A percentile compares a stretch with the other conserved stretches of the same genome.
Evolutionary conservation across 2,888 invertebrate species (phyloP).

Genomic region (Campoplex capitator): DNA sequence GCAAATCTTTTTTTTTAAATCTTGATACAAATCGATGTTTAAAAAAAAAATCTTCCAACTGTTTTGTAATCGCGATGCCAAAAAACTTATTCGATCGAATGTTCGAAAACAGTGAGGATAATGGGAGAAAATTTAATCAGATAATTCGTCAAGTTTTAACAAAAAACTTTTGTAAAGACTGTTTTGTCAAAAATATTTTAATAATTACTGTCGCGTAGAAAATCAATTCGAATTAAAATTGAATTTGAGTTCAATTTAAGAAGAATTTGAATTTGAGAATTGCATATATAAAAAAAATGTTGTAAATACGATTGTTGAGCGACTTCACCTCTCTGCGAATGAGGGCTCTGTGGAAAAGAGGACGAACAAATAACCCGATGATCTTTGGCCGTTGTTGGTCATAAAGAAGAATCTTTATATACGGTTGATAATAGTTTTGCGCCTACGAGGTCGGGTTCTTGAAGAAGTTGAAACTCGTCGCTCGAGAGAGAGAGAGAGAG

Average conservation of each 20-base stretch:
- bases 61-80: too few relatives aligned
- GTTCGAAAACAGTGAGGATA: background rate
- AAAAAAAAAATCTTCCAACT: too few relatives aligned
- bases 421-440: constrained; percentile 76
- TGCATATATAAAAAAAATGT: background rate
- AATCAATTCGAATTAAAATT: too few relatives aligned
- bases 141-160: background rate
- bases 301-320: background rate
- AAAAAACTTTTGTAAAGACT: background rate
- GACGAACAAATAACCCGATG: constrained; percentile 24
- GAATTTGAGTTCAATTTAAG: too few relatives aligned
- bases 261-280: background rate
- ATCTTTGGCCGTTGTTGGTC: constrained; percentile 66
- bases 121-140: background rate
- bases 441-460: constrained; percentile 70
- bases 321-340: background rate
- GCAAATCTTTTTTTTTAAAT: too few relatives aligned
- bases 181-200: background rate
- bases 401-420: constrained; percentile 77
- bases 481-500: constrained; percentile 13
- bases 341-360: constrained; percentile 22
- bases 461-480: constrained; percentile 54
- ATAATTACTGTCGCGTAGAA: too few relatives aligned
- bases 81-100: too few relatives aligned
- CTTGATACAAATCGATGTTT: too few relatives aligned